Evolutionary conservation across 92 coral and sea anemone species (phyloP), one percentile per base, ranked within the genome.

Genomic region (Siderastrea siderea): DNA sequence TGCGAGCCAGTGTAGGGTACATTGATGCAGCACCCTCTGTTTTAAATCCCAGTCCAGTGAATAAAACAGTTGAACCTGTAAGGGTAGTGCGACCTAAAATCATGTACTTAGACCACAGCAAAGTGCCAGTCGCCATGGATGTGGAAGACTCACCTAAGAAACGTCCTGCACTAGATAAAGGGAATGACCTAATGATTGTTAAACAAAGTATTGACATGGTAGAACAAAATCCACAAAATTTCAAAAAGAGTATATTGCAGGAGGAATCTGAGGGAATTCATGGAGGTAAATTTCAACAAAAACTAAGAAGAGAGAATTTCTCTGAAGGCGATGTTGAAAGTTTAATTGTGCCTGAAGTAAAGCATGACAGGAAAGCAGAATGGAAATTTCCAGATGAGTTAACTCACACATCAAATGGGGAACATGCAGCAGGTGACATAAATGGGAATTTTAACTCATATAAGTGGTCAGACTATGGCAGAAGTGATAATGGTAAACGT

Each of bases 61-160:
- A 11, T 45, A 68, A 45, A 68, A n/a, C 76, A 81, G 77, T 26
- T 55, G 50, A 55, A 57, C 69, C 78, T 3, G 38, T 81, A 1
- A 81, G 77, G 49, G 86, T 69, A 45, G 86, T 81, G 67, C 86
- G 86, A 58, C 86, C 86, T 44, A 81, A 70, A 68, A 69, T 81
- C 53, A 55, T 81, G 68, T 81, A 81, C 55, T 43, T 81, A 5
- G 14, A 81, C 45, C 65, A 71, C 15, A 55, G 64, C 76, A 55
- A 45, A 44, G 45, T 9, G n/a, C 54, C 67, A 15, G 52, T 26
- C 38, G 38, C 67, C 55, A 45, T 52, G 46, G 68, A 81, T 58
- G 52, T 43, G 10, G 68, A 67, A 70, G 77, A 81, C n/a, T 46
- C 69, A 55, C 46, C 86, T 55, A 14, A 17, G 50, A 79, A 17